These are phyloP conservation scores for Myiotriccus ornatus DNA, from an alignment of 2,797 vertebrate genomes.

Conservation along the genomic window DNA sequence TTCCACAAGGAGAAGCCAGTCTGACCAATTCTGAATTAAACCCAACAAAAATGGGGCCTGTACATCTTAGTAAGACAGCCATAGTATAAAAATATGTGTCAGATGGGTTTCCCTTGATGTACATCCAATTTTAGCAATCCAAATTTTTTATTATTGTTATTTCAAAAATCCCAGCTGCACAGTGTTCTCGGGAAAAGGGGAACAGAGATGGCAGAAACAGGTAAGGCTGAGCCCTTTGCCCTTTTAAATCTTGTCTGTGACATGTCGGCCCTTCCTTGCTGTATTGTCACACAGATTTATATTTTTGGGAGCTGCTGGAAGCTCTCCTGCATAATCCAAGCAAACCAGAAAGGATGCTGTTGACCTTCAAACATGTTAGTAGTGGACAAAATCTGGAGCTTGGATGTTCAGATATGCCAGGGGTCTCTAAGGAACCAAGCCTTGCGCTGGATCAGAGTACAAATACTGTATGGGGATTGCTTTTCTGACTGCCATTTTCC, in stretches of 20 bases:
- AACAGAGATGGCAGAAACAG: neutral
- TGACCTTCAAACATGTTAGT: neutral
- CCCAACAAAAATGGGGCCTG: neutral
- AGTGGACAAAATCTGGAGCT: slow-evolving; percentile 18
- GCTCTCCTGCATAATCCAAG: neutral
- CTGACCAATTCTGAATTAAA: slow-evolving; percentile 4
- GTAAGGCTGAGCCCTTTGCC: neutral
- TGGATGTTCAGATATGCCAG: slow-evolving; percentile 10
- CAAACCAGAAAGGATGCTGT: neutral
- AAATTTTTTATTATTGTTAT: slow-evolving; percentile 11
- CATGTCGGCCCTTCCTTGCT: rapidly evolving
- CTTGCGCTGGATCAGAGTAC: neutral
- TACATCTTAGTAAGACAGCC: neutral
- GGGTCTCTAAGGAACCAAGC: neutral
- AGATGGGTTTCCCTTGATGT: slow-evolving; percentile 6
- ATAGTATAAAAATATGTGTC: neutral
- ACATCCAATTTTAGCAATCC: slow-evolving; percentile 14
- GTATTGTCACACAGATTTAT: neutral
- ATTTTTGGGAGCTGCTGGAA: neutral
- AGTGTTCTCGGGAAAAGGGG: neutral
- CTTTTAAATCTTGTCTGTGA: neutral
- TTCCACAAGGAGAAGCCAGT: slow-evolving; percentile 24
- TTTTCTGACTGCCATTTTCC: slow-evolving; percentile 11
- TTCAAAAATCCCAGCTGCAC: slow-evolving; percentile 21
- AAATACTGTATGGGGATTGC: neutral